phyloP scores from a whole-genome alignment of 2,888 invertebrate species.

The Eudemis profundana region DNA sequence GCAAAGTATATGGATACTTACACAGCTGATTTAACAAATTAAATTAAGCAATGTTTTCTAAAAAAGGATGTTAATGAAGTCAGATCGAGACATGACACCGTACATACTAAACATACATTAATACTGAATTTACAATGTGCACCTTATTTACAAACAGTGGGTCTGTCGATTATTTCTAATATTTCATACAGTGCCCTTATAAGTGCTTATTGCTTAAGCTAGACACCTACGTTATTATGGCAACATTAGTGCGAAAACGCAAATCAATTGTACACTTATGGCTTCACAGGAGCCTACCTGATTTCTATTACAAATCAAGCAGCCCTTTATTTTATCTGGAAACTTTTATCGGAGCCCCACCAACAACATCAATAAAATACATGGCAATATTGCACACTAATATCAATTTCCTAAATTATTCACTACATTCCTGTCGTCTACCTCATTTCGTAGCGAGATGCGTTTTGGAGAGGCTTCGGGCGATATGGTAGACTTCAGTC shows the following conservation, averaged over 20 bases:
- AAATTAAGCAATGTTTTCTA: not conserved
- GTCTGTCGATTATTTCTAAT: slow-evolving; percentile 50
- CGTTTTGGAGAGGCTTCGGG: slow-evolving; percentile 47
- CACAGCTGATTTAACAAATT: slow-evolving; percentile 5
- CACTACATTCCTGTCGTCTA: slow-evolving; percentile 26
- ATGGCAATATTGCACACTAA: slow-evolving; percentile 42
- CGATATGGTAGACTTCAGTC: slow-evolving; percentile 59
- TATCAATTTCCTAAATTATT: slow-evolving; percentile 32
- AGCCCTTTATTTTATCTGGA: slow-evolving; percentile 33
- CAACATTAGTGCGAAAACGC: slow-evolving; percentile 69
- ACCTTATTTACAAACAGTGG: slow-evolving; percentile 74
- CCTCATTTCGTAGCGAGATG: not conserved
- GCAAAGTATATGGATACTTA: slow-evolving; percentile 65
- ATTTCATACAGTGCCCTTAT: slow-evolving; percentile 48
- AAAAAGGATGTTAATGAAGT: slow-evolving; percentile 7
- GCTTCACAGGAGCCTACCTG: slow-evolving; percentile 53
- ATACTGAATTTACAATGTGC: slow-evolving; percentile 43
- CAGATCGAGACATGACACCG: slow-evolving; percentile 30
- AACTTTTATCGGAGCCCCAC: slow-evolving; percentile 30
- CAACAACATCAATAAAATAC: slow-evolving; percentile 32
- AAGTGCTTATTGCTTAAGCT: slow-evolving; percentile 51
- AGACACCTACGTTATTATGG: slow-evolving; percentile 71
- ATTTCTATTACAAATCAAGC: slow-evolving; percentile 37
- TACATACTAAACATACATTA: slow-evolving; percentile 43
- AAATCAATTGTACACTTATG: slow-evolving; percentile 69